Percentiles rank a stretch among this genome's conserved stretches.
These are phyloP conservation scores for Scotopteryx bipunctaria DNA, from an alignment of 2,888 invertebrate genomes.

Conservation along the genomic window DNA sequence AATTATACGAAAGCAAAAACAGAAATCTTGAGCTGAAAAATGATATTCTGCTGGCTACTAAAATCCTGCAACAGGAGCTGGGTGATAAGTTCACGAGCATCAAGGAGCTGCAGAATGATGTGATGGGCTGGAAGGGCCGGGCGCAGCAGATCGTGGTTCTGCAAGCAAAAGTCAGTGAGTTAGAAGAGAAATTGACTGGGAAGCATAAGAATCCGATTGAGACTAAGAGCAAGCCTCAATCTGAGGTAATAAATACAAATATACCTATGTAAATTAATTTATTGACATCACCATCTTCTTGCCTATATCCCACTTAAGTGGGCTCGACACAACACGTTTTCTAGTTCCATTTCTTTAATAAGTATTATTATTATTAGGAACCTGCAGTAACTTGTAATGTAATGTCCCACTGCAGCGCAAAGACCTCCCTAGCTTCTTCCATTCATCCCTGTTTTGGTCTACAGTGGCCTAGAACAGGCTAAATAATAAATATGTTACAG, in stretches of 20 bases:
- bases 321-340: too few species aligned
- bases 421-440: too few species aligned
- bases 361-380: too few species aligned
- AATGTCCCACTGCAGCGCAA: too few species aligned
- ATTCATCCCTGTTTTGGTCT: too few species aligned
- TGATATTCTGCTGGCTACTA: slow-evolving; percentile 88
- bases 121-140: slow-evolving; percentile 89
- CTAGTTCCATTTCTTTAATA: too few species aligned
- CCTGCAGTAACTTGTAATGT: too few species aligned
- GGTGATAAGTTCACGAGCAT: slow-evolving; percentile 88
- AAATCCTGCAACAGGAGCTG: slow-evolving; percentile 89
- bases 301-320: too few species aligned
- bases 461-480: too few species aligned
- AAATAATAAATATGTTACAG: too few species aligned
- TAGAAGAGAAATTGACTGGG: slow-evolving; percentile 84
- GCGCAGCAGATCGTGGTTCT: slow-evolving; percentile 89
- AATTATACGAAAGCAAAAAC: slow-evolving; percentile 88
- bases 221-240: slow-evolving; percentile 43
- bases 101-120: slow-evolving; percentile 81
- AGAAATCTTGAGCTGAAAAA: slow-evolving; percentile 87
- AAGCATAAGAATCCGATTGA: slow-evolving; percentile 60
- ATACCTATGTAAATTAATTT: too few species aligned
- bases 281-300: neutral
- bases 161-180: slow-evolving; percentile 86
- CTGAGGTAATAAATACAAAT: too few species aligned